Evolutionary conservation across 2,797 vertebrate genomes (phyloP), one percentile per base, ranked within the genome.

Genomic region (Nasua narica): DNA sequence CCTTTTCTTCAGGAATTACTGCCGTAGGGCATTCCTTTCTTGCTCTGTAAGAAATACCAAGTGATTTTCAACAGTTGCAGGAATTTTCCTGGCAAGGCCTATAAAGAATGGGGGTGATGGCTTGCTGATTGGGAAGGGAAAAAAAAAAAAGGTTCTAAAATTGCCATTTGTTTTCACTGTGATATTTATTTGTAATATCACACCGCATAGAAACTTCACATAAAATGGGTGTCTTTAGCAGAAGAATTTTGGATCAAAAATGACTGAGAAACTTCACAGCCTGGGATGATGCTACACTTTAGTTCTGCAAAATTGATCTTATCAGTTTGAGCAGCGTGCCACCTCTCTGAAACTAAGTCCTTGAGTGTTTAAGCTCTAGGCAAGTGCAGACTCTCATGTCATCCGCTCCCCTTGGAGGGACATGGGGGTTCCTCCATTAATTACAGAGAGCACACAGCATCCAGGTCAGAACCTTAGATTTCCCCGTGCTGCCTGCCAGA

Each of bases 171-270:
- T 95, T 97, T 93, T 84, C 83, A 74, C 70, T 70, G 35, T 90
- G 76, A 87, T 94, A 96, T 96, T 95, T 95, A 94, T 87, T 89
- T 48, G 58, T 88, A 94, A 94, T 94, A 96, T 60, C 70, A 95
- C 92, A 94, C 74, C 88, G 37, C 40, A 90, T 23, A 62, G 76
- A 90, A 69, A 40, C 62, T 87, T 95, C 37, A 1, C 62, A 48
- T 56, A 82, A 78, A 93, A 96, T 15, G 50, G 12, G 23, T 60
- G 67, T 85, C 79, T 74, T 96, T 85, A 95, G 88, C 88, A 78
- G 77, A 96, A 95, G 48, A 93, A 87, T 87, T 96, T 87, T 92
- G 87, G 65, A 72, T 90, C 32, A 52, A 70, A 96, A 93, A 46
- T n/a, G 1, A 16, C 48, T 67, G 72, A 94, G 72, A 97, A 93